phyloP scores from a whole-genome alignment of 2,888 invertebrate genomes.

The Andrena fulva region DNA sequence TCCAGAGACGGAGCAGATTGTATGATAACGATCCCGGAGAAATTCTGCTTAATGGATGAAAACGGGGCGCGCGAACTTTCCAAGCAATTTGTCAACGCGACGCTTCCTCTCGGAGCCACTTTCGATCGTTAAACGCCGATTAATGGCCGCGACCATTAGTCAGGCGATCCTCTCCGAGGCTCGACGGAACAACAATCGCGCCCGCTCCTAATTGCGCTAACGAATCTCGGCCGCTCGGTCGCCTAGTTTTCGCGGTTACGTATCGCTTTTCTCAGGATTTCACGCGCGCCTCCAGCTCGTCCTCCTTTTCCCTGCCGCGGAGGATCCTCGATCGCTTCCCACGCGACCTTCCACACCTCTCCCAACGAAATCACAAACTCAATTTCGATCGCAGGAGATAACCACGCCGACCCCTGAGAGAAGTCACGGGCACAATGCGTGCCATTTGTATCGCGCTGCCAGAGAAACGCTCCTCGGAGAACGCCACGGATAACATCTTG shows the following conservation, averaged over 20 bases:
- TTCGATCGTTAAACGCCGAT: constrained; percentile 30
- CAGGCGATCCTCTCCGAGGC: neutral
- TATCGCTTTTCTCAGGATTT: constrained; percentile 65
- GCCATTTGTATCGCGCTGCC: neutral
- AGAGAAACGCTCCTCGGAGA: constrained; percentile 16
- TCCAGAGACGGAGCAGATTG: neutral
- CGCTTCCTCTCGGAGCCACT: neutral
- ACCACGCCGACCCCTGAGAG: neutral
- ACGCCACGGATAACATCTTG: constrained; percentile 1
- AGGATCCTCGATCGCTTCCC: constrained; percentile 76
- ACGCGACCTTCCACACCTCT: constrained; percentile 73
- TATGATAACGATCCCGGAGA: neutral
- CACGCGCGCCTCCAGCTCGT: constrained; percentile 68
- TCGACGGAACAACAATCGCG: constrained; percentile 41
- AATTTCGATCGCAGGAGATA: constrained; percentile 23
- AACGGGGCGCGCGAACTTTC: neutral
- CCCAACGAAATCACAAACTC: constrained; percentile 26
- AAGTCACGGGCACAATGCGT: constrained; percentile 11
- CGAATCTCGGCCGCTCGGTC: constrained; percentile 44
- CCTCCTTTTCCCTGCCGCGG: constrained; percentile 74
- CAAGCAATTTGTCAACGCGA: neutral
- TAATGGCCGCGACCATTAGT: neutral
- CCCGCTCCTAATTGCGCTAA: constrained; percentile 50
- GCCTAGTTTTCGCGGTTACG: constrained; percentile 59
- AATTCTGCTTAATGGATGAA: neutral